phyloP scores from a whole-genome alignment of 2,113 vertebrate genomes.

The pig (Sus scrofa) region T2T-Sscrofa CM000824.6:133888001-133888500 shows the following conservation, averaged over 20 bases:
- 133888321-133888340: neutral
- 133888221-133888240: conserved; percentile 13
- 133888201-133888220: conserved; percentile 1
- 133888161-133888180: neutral
- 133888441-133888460: conserved; percentile 49
- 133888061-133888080: neutral
- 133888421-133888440: neutral
- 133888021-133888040: neutral
- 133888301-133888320: neutral
- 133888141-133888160: neutral
- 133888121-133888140: neutral
- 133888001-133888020: neutral
- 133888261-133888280: neutral
- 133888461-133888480: neutral
- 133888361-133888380: neutral
- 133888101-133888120: neutral
- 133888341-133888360: neutral
- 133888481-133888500: neutral
- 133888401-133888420: neutral
- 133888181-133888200: neutral
- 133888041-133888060: neutral
- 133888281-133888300: neutral
- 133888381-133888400: neutral
- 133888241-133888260: neutral
- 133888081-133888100: neutral